These are phyloP conservation scores for Myiopsitta monachus DNA, from an alignment of 2,113 vertebrate species.

Conservation along the genomic window DNA sequence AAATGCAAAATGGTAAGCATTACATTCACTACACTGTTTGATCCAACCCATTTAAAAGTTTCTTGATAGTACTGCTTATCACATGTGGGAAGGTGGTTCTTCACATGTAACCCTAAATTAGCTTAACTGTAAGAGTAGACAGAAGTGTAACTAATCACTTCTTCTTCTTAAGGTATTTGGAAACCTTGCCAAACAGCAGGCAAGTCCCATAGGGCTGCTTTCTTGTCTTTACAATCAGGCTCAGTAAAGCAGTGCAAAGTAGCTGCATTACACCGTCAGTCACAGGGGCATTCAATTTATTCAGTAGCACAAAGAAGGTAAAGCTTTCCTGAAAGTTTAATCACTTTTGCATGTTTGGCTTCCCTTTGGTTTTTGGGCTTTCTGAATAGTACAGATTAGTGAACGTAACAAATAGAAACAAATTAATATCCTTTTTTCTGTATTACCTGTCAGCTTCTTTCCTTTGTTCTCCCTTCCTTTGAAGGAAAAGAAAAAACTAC, in stretches of 20 bases:
- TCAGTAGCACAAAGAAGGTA: neutral
- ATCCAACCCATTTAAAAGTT: neutral
- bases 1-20: neutral
- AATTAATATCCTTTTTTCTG: neutral
- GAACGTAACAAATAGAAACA: neutral
- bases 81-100: neutral
- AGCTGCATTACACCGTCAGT: neutral
- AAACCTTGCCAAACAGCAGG: neutral
- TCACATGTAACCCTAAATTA: neutral
- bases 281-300: neutral
- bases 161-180: neutral
- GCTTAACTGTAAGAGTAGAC: neutral
- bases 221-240: neutral
- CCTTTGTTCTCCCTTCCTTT: neutral
- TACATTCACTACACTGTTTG: neutral
- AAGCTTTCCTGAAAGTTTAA: neutral
- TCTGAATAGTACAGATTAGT: neutral
- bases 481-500: neutral
- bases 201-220: neutral
- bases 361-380: neutral
- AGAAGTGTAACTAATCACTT: neutral
- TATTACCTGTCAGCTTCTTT: neutral
- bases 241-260: neutral
- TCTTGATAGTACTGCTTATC: neutral
- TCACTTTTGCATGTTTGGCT: neutral